A percentile compares a stretch with the other conserved stretches of the same genome.
Conservation (phyloP, 2,888 invertebrate species). For the Octodonta nipae region DNA sequence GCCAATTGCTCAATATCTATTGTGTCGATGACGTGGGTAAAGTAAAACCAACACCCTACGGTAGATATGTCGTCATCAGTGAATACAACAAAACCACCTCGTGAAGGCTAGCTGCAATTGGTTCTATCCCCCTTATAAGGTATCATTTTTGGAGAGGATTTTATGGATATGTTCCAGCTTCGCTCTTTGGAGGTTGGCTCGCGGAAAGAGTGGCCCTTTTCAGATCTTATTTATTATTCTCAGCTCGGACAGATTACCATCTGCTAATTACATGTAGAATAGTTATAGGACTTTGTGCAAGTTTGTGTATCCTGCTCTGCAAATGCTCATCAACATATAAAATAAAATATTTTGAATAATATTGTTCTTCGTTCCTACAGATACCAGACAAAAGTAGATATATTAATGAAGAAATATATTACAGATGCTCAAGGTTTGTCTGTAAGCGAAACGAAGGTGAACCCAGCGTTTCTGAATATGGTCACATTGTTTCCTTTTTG, state of each 20-base stretch:
- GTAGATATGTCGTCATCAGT: no score
- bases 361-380: constrained; percentile 51
- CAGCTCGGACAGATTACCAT: constrained; percentile 41
- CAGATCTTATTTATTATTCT: constrained; percentile 35
- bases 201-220: constrained; percentile 21
- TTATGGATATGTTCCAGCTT: constrained; percentile 21
- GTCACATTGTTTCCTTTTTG: constrained; percentile 17
- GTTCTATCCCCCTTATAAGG: constrained; percentile 21
- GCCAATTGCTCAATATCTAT: no score
- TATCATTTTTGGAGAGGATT: constrained; percentile 20
- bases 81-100: no score
- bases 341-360: constrained; percentile 42
- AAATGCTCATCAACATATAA: constrained; percentile 47
- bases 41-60: no score
- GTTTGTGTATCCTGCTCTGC: constrained; percentile 49
- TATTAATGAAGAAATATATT: constrained; percentile 49
- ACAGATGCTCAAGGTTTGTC: constrained; percentile 18
- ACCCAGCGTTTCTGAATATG: constrained; percentile 18
- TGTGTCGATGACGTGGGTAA: no score
- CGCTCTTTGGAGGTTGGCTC: constrained; percentile 21
- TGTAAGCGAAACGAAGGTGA: constrained; percentile 20
- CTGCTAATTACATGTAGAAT: constrained; percentile 43
- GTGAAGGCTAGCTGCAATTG: constrained; percentile 22
- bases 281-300: constrained; percentile 45
- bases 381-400: constrained; percentile 51